A percentile compares a stretch with the other conserved stretches of the same genome.
Conservation (phyloP, 92 coral and sea anemone genomes). For the Heliopora coerulea region DNA sequence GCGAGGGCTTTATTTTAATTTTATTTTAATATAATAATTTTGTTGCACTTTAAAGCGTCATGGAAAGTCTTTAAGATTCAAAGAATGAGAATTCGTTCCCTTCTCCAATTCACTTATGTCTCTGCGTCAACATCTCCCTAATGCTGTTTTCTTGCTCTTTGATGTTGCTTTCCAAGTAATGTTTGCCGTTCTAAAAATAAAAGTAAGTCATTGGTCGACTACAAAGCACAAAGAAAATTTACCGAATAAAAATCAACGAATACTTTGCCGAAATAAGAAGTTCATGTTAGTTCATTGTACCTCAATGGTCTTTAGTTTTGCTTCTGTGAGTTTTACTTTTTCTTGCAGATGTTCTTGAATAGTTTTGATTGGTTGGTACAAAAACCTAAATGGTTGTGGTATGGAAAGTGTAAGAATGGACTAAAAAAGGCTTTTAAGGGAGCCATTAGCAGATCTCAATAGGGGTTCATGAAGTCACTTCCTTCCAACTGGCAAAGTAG, state of each 20-base stretch:
- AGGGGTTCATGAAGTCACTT: too few species aligned
- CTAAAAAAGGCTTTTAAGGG: too few species aligned
- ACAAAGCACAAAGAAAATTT: background rate
- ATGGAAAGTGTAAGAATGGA: background rate
- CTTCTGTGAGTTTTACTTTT: conserved; percentile 69
- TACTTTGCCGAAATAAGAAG: too few species aligned
- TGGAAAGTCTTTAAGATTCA: too few species aligned
- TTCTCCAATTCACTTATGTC: conserved; percentile 59
- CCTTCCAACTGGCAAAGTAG: too few species aligned
- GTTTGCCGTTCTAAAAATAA: conserved; percentile 68
- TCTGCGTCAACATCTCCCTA: conserved; percentile 80
- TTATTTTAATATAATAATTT: too few species aligned
- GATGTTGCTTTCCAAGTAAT: conserved; percentile 81
- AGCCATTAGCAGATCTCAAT: too few species aligned
- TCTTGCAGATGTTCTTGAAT: conserved; percentile 67
- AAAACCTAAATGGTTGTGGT: conserved; percentile 68
- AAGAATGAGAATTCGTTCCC: too few species aligned
- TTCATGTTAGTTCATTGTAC: conserved; percentile 20
- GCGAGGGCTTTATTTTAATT: too few species aligned
- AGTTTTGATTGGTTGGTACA: conserved; percentile 70
- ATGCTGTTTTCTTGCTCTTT: conserved; percentile 93
- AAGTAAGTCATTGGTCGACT: background rate
- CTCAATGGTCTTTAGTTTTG: conserved; percentile 83
- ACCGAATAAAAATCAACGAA: too few species aligned
- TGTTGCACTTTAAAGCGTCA: too few species aligned